These are phyloP conservation scores for Brachionus paranguensis DNA, from an alignment of 1,140 invertebrate species.

Conservation along the genomic window DNA sequence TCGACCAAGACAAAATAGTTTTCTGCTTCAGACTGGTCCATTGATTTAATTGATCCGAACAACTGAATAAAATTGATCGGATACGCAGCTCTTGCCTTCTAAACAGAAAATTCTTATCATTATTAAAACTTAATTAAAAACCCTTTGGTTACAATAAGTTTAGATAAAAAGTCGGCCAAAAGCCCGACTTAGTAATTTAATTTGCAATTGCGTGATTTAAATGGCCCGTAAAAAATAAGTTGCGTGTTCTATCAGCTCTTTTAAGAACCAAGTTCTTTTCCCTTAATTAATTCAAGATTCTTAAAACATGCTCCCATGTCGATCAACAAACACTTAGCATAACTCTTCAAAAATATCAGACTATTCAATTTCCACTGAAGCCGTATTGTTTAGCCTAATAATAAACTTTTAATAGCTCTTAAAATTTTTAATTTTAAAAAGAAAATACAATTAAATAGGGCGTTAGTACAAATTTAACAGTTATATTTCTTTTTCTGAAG, in stretches of 20 bases:
- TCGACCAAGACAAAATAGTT: background rate
- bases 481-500: too few species aligned
- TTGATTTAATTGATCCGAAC: background rate
- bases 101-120: background rate
- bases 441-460: too few species aligned
- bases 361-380: background rate
- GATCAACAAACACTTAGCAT: background rate
- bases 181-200: background rate
- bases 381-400: background rate
- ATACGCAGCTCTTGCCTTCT: background rate
- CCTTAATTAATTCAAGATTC: background rate
- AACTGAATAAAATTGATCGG: background rate
- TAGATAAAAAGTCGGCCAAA: background rate
- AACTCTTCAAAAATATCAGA: background rate
- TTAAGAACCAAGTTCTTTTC: background rate
- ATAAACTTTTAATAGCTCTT: background rate
- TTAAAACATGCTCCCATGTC: background rate
- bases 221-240: background rate
- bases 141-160: background rate
- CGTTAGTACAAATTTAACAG: too few species aligned
- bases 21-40: background rate
- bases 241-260: background rate
- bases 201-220: background rate
- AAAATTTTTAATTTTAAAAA: too few species aligned
- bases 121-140: background rate